Base-by-base conservation (phyloP, 2,888 invertebrate species). In the Pherbina coryleti region DNA sequence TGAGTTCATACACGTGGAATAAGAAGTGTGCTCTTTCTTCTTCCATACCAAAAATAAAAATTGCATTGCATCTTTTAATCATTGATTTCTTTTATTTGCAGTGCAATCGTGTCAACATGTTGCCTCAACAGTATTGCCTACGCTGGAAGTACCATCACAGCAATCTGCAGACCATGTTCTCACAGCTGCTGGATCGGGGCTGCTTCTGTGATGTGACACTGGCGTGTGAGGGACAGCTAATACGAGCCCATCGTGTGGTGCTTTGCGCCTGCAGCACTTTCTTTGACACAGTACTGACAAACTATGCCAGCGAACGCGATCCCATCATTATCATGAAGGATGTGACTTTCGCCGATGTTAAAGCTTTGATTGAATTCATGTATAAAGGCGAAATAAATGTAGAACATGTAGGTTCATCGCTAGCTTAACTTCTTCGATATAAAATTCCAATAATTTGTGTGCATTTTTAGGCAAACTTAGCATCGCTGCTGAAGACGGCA, bases 301-400 rank as follows among this genome's bases (percentile, higher is more conserved):
- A 95, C 85, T 90, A 89, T 81, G 94, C 94, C 89, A 93, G 93
- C 88, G 95, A 95, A 88, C 94, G 94, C 83, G 94, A 95, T 89
- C 95, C 95, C 72, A 95, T 95, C 84, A 93, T 95, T 82, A 95
- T 95, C 83, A 94, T 97, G 88, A 96, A 97, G 91, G 97, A 97
- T 90, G 96, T 97, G 80, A 94, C 96, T 88, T 97, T 96, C 87
- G 93, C 95, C 82, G 97, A 97, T 90, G 93, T 97, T 85, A 94
- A 94, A 89, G 96, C 96, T 80, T 92, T 97, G 82, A 95, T 97
- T 76, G 96, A 97, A 89, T 97, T 97, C 89, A 97, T 97, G 97
- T 97, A 97, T 90, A 96, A 96, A 86, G 97, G 97, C 81, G 97
- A 97, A 91, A 97, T 97, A 90, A 97, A 96, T 91, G 97, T 97